phyloP scores from a whole-genome alignment of 2,888 invertebrate genomes.

The Stenotaenia linearis region DNA sequence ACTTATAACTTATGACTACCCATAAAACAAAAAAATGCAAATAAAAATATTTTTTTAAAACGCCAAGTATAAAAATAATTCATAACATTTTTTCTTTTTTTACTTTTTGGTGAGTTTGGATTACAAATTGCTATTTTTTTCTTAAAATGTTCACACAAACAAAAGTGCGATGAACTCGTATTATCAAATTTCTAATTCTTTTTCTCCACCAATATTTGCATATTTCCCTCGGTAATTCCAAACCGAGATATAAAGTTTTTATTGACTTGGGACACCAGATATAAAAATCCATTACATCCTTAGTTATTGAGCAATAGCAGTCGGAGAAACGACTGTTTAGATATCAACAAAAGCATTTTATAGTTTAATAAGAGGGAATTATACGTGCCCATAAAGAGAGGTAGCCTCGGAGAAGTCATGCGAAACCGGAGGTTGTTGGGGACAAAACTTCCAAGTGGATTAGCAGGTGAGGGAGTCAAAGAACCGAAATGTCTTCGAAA shows the following conservation, averaged over 20 bases:
- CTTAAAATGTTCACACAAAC: not conserved
- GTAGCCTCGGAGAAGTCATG: not conserved
- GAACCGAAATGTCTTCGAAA: not conserved
- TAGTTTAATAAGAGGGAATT: constrained; percentile 6
- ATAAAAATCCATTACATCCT: not conserved
- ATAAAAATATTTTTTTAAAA: not conserved
- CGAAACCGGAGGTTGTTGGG: not conserved
- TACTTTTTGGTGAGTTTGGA: not conserved
- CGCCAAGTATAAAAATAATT: not conserved
- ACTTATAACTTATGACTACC: not conserved
- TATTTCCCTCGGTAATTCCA: not conserved
- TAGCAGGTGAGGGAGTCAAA: constrained; percentile 5
- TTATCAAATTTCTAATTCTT: not conserved
- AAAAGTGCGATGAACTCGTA: not conserved
- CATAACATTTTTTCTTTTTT: not conserved
- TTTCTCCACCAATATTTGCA: not conserved
- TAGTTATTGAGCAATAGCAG: not conserved
- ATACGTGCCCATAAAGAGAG: not conserved
- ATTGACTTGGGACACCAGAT: not conserved
- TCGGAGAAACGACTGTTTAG: not conserved
- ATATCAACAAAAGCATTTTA: not conserved
- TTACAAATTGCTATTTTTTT: not conserved
- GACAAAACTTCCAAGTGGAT: constrained; percentile 3
- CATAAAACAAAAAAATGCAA: not conserved
- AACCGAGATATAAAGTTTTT: not conserved